Evolutionary conservation across 2,888 invertebrate species (phyloP).

Genomic region (Fabriciana adippe): DNA sequence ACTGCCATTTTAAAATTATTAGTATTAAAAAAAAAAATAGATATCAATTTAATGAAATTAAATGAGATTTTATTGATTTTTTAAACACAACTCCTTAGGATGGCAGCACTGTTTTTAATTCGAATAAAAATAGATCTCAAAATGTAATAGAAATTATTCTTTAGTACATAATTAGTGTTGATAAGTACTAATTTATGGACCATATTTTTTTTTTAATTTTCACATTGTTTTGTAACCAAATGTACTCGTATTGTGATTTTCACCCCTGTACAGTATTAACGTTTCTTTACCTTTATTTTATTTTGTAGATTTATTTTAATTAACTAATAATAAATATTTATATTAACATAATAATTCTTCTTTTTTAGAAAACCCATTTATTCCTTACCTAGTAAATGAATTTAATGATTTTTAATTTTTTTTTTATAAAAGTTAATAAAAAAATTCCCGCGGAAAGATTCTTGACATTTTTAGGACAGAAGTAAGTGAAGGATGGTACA

Average conservation of each 20-base stretch:
- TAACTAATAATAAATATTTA: constrained; percentile 33
- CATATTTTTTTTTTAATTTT: constrained; percentile 17
- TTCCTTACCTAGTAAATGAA: no score
- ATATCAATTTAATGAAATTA: constrained; percentile 1
- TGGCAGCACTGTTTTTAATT: constrained; percentile 7
- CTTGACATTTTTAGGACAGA: no score
- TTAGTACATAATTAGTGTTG: background rate
- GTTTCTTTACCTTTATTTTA: constrained; percentile 23
- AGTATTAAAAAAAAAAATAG: background rate
- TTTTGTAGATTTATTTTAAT: constrained; percentile 24
- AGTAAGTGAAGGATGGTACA: no score
- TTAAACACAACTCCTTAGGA: background rate
- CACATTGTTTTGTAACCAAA: constrained; percentile 21
- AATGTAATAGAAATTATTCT: constrained; percentile 2
- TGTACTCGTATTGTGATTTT: constrained; percentile 20
- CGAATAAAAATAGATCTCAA: constrained; percentile 12
- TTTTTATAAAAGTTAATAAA: no score
- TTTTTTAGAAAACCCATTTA: background rate
- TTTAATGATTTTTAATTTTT: background rate
- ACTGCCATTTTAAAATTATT: constrained; percentile 8
- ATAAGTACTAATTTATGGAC: constrained; percentile 17
- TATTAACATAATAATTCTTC: background rate
- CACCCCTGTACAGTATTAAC: constrained; percentile 31
- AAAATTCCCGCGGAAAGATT: no score
- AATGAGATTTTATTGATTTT: background rate